Base-by-base conservation (phyloP, 2,113 vertebrate species). In the Oreochromis spilurus region DNA sequence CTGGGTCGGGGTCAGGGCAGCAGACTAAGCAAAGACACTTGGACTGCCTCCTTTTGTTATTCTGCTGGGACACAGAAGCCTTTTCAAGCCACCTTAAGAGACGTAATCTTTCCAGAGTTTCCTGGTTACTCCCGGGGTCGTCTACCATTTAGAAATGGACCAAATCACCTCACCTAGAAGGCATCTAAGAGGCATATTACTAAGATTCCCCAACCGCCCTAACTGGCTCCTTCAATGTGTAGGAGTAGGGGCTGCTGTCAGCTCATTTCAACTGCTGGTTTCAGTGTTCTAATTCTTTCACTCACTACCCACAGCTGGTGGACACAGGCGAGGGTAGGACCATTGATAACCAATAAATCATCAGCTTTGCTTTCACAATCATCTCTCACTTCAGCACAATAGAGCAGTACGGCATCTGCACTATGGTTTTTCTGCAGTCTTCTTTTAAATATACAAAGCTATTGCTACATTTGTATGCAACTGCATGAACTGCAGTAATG, bases 61-160 rank as follows among this genome's bases (percentile, higher is more conserved):
- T 43, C 0, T 70, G 7, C 7, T 67, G 6, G 36, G 19, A 67
- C 62, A 67, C 34, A 24, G 62, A 40, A 21, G 62, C 36, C 11
- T 40, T 70, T n/a, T 21, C 5, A 77, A 31, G 16, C 24, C 10
- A 77, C 26, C 9, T 1, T 19, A 24, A 13, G 43, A 50, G 43
- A 50, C 1, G 0, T 12, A 50, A 50, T 77, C 1, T 31, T 48
- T 77, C 43, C 9, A 50, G 21, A 48, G 24, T 50, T 29, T 29
- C 26, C 3, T 50, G 26, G 0, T 29, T 77, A 6, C 50, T 17
- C 11, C 43, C 9, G 7, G 43, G 14, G 7, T 50, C 3, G 0
- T 45, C 43, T 45, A 50, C 43, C 70, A 77, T 26, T 48, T 48
- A 48, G 43, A 77, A 48, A 50, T 77, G 43, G 26, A 29, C 4